These are phyloP conservation scores for Falco rusticolus DNA, from an alignment of 2,797 vertebrate genomes.

Conservation along the genomic window DNA sequence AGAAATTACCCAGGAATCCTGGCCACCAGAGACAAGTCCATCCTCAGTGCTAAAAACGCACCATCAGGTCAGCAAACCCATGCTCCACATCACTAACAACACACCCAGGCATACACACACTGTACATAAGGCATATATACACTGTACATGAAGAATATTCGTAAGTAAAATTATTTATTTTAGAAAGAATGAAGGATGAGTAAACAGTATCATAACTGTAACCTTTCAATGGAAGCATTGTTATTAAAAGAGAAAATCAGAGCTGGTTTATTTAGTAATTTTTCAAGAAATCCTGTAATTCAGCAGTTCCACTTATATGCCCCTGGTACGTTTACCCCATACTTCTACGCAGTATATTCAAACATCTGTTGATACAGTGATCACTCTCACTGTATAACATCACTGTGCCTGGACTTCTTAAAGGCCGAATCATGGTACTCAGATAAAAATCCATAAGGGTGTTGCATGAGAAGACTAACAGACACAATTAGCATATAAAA, in stretches of 20 bases:
- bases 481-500: background rate
- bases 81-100: background rate
- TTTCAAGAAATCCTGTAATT: constrained; percentile 6
- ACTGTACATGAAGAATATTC: background rate
- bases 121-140: rapidly evolving
- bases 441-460: background rate
- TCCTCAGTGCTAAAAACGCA: background rate
- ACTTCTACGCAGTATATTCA: background rate
- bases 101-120: background rate
- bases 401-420: background rate
- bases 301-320: background rate
- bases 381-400: background rate
- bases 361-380: background rate
- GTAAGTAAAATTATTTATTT: background rate
- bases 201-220: background rate
- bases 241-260: background rate
- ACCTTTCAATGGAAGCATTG: background rate
- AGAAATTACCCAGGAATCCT: background rate
- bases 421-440: background rate
- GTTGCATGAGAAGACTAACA: background rate
- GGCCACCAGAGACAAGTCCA: background rate
- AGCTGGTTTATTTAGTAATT: background rate
- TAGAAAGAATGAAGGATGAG: background rate
- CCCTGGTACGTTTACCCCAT: background rate
- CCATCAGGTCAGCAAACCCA: background rate